Evolutionary conservation across 1,140 invertebrate species (phyloP), one percentile per base, ranked within the genome.

Genomic region (Drosophila sucinea): DNA sequence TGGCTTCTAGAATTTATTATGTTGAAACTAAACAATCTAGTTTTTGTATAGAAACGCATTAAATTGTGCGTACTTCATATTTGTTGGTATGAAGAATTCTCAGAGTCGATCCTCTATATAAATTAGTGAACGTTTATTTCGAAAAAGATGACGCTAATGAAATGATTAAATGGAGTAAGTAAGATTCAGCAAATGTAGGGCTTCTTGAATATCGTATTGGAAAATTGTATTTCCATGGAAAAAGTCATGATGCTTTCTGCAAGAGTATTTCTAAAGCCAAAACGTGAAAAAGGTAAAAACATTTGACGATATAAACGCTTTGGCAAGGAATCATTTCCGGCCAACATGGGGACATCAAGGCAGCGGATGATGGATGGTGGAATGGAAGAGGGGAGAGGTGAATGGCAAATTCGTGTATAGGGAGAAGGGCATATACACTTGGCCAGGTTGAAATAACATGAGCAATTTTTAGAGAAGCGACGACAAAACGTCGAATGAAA

Each of bases 401-500:
- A 25, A 32, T 30, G 33, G 40, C 40, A 30, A 32, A 25, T 58
- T 70, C 41, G 61, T 25, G 47, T 75, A 71, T 70, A 27, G 44
- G 23, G 17, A 25, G 33, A 60, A 23, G 38, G 33, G 35, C 38
- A 10, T 38, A 35, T 60, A 38, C 58, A 44, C 62, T 64, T 79
- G 66, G 76, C 65, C 83, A 89, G 84, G 76, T 79, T 84, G 84
- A 90, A 87, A 87, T 84, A 89, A 87, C 80, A 87, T 75, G 84
- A 77, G 70, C 62, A 78, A 80, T 87, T 89, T 82, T 90, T 85
- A 90, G 85, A 85, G 78, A 78, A 89, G 72, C 70, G 81, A 81
- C 78, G 87, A 87, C 80, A 79, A 79, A 90, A 90, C 81, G 87
- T 90, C 87, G 87, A 90, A 90, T 90, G 87, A 84, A 90, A 90